These are phyloP conservation scores for Odontocolon sp. DNA, from an alignment of 2,888 invertebrate species.

Conservation along the genomic window DNA sequence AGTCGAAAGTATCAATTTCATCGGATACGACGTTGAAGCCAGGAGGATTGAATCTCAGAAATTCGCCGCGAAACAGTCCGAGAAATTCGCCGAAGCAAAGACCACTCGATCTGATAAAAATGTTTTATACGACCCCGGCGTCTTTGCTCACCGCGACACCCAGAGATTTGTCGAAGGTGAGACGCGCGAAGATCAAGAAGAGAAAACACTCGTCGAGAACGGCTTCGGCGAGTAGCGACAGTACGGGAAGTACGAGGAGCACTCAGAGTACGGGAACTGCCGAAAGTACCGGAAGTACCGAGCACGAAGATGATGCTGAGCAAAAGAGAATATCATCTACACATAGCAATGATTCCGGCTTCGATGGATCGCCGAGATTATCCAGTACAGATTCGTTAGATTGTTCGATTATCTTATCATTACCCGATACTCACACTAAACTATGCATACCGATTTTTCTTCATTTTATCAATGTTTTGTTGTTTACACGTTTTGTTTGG, in stretches of 20 bases:
- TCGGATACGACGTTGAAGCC: slow-evolving; percentile 64
- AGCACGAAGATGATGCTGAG: slow-evolving; percentile 81
- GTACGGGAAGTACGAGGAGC: slow-evolving; percentile 76
- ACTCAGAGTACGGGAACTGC: slow-evolving; percentile 72
- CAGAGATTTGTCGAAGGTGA: slow-evolving; percentile 76
- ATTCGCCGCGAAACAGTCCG: slow-evolving; percentile 64
- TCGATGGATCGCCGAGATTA: slow-evolving; percentile 83
- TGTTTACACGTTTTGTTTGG: background rate
- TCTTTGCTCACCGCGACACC: slow-evolving; percentile 78
- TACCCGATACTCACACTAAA: background rate
- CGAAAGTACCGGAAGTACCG: slow-evolving; percentile 77
- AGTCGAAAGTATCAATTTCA: slow-evolving; percentile 57
- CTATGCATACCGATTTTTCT: background rate
- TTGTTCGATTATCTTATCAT: background rate
- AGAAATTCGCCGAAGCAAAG: slow-evolving; percentile 72
- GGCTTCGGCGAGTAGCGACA: slow-evolving; percentile 76
- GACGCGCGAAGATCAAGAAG: slow-evolving; percentile 76
- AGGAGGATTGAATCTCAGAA: slow-evolving; percentile 51
- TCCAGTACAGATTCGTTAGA: slow-evolving; percentile 74
- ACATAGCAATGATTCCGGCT: slow-evolving; percentile 92
- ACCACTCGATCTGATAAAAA: slow-evolving; percentile 76
- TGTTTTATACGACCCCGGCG: slow-evolving; percentile 78
- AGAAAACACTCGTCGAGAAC: slow-evolving; percentile 74
- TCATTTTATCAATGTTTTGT: background rate
- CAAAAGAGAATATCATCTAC: slow-evolving; percentile 85